Percentiles rank a stretch among this genome's conserved stretches.
Conservation (phyloP, 1,140 invertebrate species). For the Drosophila bocqueti region DNA sequence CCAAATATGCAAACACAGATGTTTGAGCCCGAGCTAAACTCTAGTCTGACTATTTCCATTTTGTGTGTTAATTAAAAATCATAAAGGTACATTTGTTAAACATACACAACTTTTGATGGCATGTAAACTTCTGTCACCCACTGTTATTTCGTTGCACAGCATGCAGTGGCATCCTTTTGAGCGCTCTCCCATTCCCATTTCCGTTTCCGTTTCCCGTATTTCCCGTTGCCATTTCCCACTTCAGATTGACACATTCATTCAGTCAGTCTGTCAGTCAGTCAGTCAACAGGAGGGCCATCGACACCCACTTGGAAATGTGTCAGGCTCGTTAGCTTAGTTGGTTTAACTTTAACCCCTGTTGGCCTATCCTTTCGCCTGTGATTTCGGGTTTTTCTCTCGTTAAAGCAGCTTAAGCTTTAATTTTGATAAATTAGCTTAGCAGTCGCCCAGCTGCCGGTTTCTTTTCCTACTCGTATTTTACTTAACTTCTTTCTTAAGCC, state of each 20-base stretch:
- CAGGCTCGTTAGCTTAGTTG: constrained; percentile 51
- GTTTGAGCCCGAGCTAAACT: not conserved
- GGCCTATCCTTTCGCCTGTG: not conserved
- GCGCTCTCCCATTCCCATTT: constrained; percentile 13
- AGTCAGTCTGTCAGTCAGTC: constrained; percentile 43
- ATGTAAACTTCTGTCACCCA: constrained; percentile 7
- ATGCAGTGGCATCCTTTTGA: constrained; percentile 24
- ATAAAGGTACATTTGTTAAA: not conserved
- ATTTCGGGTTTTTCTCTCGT: not conserved
- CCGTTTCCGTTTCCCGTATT: constrained; percentile 5
- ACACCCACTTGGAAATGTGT: constrained; percentile 51
- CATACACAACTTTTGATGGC: not conserved
- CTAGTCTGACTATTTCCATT: not conserved
- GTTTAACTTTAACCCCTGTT: constrained; percentile 3
- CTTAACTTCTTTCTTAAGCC: not conserved
- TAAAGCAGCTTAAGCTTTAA: constrained; percentile 41
- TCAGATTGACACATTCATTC: constrained; percentile 30
- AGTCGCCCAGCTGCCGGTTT: constrained; percentile 19
- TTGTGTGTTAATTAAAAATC: constrained; percentile 1
- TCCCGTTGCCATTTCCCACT: constrained; percentile 19
- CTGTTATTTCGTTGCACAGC: constrained; percentile 14
- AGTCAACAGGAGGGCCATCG: constrained; percentile 31
- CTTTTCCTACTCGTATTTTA: not conserved
- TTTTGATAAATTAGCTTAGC: constrained; percentile 54
- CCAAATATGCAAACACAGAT: not conserved